Evolutionary conservation across 2,888 invertebrate genomes (phyloP).

Genomic region (Lysandra coridon): DNA sequence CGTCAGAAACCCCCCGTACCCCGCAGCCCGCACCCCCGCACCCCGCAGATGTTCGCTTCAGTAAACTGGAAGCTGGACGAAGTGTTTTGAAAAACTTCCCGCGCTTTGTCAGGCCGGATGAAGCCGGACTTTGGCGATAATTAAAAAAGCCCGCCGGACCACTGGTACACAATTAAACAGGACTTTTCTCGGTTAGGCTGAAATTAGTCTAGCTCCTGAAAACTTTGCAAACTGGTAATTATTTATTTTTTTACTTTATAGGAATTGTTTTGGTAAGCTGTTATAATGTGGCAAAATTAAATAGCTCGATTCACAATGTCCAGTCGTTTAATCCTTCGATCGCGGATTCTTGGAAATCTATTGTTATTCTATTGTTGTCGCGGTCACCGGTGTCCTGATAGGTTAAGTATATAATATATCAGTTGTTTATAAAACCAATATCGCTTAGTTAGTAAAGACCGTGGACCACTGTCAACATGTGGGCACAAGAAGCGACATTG

Average conservation of each 20-base stretch:
- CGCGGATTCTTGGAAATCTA: too few relatives aligned
- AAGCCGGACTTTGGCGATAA: neutral
- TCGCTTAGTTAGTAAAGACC: neutral
- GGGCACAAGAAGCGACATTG: neutral
- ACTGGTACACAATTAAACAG: neutral
- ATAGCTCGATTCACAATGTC: too few relatives aligned
- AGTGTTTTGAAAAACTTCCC: slow-evolving; percentile 1
- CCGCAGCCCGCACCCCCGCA: neutral
- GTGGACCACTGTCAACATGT: neutral
- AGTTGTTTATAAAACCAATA: neutral
- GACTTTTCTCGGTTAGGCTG: neutral
- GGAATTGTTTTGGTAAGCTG: too few relatives aligned
- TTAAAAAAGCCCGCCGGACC: neutral
- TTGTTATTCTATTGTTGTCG: too few relatives aligned
- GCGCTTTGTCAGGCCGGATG: neutral
- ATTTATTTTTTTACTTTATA: too few relatives aligned
- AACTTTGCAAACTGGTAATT: too few relatives aligned
- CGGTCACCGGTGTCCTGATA: too few relatives aligned
- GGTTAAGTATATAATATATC: too few relatives aligned
- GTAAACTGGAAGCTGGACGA: neutral
- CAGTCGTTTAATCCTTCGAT: too few relatives aligned
- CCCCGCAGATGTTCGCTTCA: neutral
- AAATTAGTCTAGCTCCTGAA: neutral
- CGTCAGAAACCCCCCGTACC: neutral
- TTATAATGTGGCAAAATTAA: too few relatives aligned